Evolutionary conservation across 2,113 vertebrate species (phyloP), one percentile per base, ranked within the genome.

Genomic region (Morone saxatilis): DNA sequence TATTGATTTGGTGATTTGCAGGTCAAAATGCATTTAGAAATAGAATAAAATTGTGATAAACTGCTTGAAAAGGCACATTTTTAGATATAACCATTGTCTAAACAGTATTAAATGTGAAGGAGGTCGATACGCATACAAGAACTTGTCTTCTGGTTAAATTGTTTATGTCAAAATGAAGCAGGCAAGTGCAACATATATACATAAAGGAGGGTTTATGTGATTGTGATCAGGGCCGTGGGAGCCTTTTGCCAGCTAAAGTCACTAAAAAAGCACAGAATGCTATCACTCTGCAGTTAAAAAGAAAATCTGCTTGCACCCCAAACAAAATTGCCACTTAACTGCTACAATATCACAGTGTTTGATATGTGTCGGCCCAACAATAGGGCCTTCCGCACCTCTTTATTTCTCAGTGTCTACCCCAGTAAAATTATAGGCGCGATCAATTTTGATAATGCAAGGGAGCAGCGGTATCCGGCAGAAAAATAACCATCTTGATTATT

Each of bases 401-500:
- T 89, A 83, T 86, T 57, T 85, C 76, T 71, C 67, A 72, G 54
- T 82, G 36, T 78, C 85, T 60, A 60, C 75, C 56, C 48, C 25
- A 60, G 68, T 74, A 76, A 94, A 94, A 94, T 92, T 89, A 94
- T 84, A 86, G 86, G 69, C 89, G 80, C 68, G 59, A 88, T 93
- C 91, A 93, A 89, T 93, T 94, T 91, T 90, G 88, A 92, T 93
- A 87, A 91, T 92, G 83, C 78, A 82, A 90, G 81, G 83, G 88
- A 90, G 71, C 80, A 81, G 81, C 81, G 57, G 78, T 67, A 76
- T 90, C 85, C 53, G 80, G 83, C 76, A 74, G 70, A 76, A 83
- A 91, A 91, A 94, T 91, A 93, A 90, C 90, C 92, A 90, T 88
- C 89, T 91, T 91, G 92, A 92, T 93, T 85, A 87, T 94, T 94